These are phyloP conservation scores for Parazoanthus darwini DNA, from an alignment of 92 coral and sea anemone genomes.

Conservation along the genomic window DNA sequence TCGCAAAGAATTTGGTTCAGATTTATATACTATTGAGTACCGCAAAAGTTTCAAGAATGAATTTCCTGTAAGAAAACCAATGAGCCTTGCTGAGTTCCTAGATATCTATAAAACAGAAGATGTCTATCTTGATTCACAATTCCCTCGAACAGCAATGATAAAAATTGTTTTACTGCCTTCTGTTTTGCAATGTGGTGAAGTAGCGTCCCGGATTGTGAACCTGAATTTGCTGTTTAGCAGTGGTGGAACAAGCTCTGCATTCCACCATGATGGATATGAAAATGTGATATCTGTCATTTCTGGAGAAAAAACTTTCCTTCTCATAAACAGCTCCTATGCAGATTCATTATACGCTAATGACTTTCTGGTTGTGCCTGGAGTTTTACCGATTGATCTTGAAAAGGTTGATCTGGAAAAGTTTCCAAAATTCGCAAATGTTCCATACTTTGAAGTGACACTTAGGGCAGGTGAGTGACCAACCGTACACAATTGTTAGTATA, in stretches of 20 bases:
- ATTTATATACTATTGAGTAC: slow-evolving; percentile 71
- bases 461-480: slow-evolving; percentile 62
- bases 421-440: slow-evolving; percentile 76
- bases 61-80: slow-evolving; percentile 70
- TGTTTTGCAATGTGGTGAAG: slow-evolving; percentile 77
- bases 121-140: slow-evolving; percentile 86
- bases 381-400: slow-evolving; percentile 75
- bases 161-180: slow-evolving; percentile 81
- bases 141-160: slow-evolving; percentile 71
- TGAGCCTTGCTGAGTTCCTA: slow-evolving; percentile 66
- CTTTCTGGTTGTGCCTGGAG: slow-evolving; percentile 75
- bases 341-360: slow-evolving; percentile 81
- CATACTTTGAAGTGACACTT: slow-evolving; percentile 74
- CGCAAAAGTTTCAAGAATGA: slow-evolving; percentile 82
- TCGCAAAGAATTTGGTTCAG: slow-evolving; percentile 68
- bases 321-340: slow-evolving; percentile 69
- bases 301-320: slow-evolving; percentile 76
- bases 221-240: slow-evolving; percentile 74
- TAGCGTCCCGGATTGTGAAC: slow-evolving; percentile 62
- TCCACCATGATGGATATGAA: slow-evolving; percentile 97
- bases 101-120: slow-evolving; percentile 74
- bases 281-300: slow-evolving; percentile 78
- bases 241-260: slow-evolving; percentile 85
- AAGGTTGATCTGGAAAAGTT: slow-evolving; percentile 71
- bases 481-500: too few species aligned